A percentile compares a stretch with the other conserved stretches of the same genome.
phyloP scores from a whole-genome alignment of 2,797 vertebrate genomes.

The Varecia variegata region DNA sequence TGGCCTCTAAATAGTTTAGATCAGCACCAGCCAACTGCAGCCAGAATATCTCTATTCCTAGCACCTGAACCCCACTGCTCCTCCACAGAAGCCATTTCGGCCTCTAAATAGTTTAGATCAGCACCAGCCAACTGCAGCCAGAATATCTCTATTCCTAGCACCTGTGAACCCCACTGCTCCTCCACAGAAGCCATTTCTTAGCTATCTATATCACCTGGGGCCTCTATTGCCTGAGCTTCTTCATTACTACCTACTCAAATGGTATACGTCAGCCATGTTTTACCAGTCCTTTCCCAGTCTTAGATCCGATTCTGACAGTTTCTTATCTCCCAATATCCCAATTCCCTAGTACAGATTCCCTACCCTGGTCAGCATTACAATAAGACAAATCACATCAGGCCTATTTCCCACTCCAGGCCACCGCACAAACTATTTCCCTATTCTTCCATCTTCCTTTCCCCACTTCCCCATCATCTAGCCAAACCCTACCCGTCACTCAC shows the following conservation, averaged over 20 bases:
- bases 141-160: not conserved
- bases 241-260: constrained; percentile 12
- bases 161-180: not conserved
- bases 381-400: not conserved
- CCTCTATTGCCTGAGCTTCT: not conserved
- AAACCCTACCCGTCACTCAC: not conserved
- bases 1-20: not conserved
- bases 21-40: not conserved
- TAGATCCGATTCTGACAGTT: not conserved
- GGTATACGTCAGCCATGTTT: not conserved
- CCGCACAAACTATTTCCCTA: not conserved
- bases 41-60: not conserved
- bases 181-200: not conserved
- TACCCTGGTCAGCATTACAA: not conserved
- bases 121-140: not conserved
- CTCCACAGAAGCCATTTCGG: not conserved
- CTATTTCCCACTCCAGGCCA: not conserved
- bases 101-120: not conserved
- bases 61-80: not conserved
- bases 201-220: not conserved
- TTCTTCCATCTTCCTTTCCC: not conserved
- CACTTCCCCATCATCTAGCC: not conserved
- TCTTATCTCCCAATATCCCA: constrained; percentile 2
- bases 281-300: not conserved
- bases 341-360: not conserved